Base-by-base conservation (phyloP, 2,113 vertebrate genomes). In the Eolophus roseicapilla region DNA sequence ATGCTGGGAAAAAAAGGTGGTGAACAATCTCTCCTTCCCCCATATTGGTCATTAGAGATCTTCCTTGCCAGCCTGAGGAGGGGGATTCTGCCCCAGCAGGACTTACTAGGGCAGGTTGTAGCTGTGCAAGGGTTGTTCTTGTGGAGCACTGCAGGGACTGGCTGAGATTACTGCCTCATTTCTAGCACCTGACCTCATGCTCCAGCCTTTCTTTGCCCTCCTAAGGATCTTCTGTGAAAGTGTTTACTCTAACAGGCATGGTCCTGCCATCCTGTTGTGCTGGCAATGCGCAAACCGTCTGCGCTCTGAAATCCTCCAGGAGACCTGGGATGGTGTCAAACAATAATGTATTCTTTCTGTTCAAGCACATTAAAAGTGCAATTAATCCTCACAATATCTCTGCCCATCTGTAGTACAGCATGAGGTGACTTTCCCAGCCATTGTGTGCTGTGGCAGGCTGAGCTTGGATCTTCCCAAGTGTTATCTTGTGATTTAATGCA, bases 281-380 rank as follows among this genome's bases (percentile, higher is more conserved):
- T 92, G 82, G 75, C 71, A 92, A 4, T 7, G 18, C 4, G 0
- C 73, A 91, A 52, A 63, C 62, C 49, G 46, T 69, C 73, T 68
- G 57, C 62, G 13, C 25, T 41, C 77, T 82, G 63, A 90, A 96
- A 74, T 92, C 63, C 57, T 94, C 81, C 83, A 80, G 74, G 67
- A 96, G 74, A 82, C 4, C 3, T 53, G 74, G 50, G 70, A 35
- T 87, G 83, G 76, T 93, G 91, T 87, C 88, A 95, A 94, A 89
- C 52, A 79, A 59, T 91, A 93, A 96, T 67, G 75, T 63, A 92
- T 93, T 88, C 74, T 88, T 94, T 91, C 91, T 84, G 77, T 84
- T 91, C 81, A 62, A 87, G 86, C 57, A 73, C 86, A 62, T 92
- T 95, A 79, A 52, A 92, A 92, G 67, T 33, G 59, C 78, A 85